Evolutionary conservation across 1,140 invertebrate genomes (phyloP).

Genomic region (Pseudomyrmex concolor): DNA sequence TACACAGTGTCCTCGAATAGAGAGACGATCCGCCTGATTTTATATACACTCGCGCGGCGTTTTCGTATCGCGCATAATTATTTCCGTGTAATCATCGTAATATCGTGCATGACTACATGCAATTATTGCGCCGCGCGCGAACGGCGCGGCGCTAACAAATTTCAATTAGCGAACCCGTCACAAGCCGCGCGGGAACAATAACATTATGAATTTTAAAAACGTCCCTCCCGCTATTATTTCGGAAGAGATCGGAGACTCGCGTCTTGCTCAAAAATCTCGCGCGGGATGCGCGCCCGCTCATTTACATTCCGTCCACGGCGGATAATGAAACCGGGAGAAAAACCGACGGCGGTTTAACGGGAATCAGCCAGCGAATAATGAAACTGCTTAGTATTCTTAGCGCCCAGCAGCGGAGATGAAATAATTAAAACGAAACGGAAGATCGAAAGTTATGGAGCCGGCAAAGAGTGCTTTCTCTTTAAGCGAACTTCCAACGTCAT

Average conservation of each 20-base stretch:
- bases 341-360: slow-evolving; percentile 83
- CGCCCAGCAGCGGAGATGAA: slow-evolving; percentile 76
- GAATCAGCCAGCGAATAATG: slow-evolving; percentile 84
- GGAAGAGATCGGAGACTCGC: slow-evolving; percentile 33
- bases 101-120: slow-evolving; percentile 56
- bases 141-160: slow-evolving; percentile 55
- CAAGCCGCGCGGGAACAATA: slow-evolving; percentile 46
- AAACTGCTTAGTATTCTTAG: slow-evolving; percentile 84
- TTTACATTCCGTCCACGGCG: slow-evolving; percentile 82
- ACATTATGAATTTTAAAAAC: slow-evolving; percentile 58
- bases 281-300: slow-evolving; percentile 75
- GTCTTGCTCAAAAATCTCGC: slow-evolving; percentile 72
- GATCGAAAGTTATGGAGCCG: slow-evolving; percentile 77
- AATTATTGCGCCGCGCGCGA: slow-evolving; percentile 49
- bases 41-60: slow-evolving; percentile 34
- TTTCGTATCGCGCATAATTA: slow-evolving; percentile 58
- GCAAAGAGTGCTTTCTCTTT: slow-evolving; percentile 66
- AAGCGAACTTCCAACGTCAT: slow-evolving; percentile 61
- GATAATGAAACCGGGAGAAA: slow-evolving; percentile 83
- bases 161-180: slow-evolving; percentile 51
- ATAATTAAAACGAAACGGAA: slow-evolving; percentile 80
- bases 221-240: slow-evolving; percentile 23
- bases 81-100: slow-evolving; percentile 58
- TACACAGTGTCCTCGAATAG: slow-evolving; percentile 38
- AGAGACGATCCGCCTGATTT: slow-evolving; percentile 31